phyloP scores from a whole-genome alignment of 2,113 vertebrate species.

The Melanostigma gelatinosum region DNA sequence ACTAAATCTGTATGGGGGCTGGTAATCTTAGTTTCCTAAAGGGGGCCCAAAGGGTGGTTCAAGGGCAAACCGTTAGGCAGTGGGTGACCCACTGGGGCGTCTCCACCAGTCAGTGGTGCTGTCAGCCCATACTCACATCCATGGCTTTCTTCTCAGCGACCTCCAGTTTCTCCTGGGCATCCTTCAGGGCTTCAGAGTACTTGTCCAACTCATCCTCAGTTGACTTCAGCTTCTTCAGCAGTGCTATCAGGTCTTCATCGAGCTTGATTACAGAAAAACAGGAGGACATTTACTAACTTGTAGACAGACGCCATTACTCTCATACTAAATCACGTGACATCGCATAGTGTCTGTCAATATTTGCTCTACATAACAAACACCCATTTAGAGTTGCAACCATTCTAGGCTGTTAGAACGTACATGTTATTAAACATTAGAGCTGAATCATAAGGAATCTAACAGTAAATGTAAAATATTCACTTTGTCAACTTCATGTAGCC shows the following conservation, averaged over 20 bases:
- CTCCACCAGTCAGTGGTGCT: slow-evolving; percentile 1
- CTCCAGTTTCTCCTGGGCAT: slow-evolving; percentile 99
- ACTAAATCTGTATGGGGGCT: not conserved
- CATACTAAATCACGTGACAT: not conserved
- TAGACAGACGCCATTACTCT: not conserved
- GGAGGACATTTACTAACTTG: slow-evolving; percentile 63
- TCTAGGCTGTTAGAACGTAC: not conserved
- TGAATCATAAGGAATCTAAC: not conserved
- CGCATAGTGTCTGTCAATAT: not conserved
- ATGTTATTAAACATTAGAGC: not conserved
- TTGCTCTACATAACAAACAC: not conserved
- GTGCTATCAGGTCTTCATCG: slow-evolving; percentile 95
- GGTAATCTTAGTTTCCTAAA: slow-evolving; percentile 11
- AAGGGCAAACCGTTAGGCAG: slow-evolving; percentile 21
- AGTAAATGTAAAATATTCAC: not conserved
- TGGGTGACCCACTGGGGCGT: not conserved
- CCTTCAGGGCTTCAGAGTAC: slow-evolving; percentile 98
- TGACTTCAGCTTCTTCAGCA: slow-evolving; percentile 98
- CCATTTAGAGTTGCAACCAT: not conserved
- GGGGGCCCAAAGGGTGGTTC: not conserved
- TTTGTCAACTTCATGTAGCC: not conserved
- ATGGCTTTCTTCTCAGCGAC: slow-evolving; percentile 98
- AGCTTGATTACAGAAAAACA: slow-evolving; percentile 86
- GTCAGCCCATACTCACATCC: slow-evolving; percentile 88
- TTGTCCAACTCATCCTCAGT: slow-evolving; percentile 99